A percentile compares a stretch with the other conserved stretches of the same genome.
Conservation (phyloP, 2,113 vertebrate genomes). For the Barnardius zonarius region DNA sequence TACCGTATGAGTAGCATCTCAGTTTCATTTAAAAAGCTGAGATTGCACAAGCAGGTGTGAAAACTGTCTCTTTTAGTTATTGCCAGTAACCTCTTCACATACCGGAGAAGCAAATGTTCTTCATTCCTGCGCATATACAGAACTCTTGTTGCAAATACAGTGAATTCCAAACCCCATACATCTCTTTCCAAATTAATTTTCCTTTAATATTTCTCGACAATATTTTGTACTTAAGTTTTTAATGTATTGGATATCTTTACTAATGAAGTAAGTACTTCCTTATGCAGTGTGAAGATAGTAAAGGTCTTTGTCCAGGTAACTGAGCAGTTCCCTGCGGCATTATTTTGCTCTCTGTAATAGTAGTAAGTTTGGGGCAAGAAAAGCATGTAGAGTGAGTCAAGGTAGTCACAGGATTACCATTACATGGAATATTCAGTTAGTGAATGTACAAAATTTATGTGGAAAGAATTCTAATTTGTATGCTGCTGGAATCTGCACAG, state of each 20-base stretch:
- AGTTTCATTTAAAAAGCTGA: background rate
- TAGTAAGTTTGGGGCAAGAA: background rate
- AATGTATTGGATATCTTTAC: background rate
- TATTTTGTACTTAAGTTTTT: background rate
- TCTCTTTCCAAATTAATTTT: background rate
- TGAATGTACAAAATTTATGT: background rate
- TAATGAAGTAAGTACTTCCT: background rate
- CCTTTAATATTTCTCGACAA: background rate
- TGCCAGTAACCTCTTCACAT: background rate
- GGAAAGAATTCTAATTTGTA: background rate
- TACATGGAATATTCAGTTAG: background rate
- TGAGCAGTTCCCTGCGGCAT: background rate
- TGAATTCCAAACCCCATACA: background rate
- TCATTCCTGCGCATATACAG: rapidly evolving
- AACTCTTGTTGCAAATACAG: background rate
- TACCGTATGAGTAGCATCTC: background rate
- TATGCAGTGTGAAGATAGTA: background rate
- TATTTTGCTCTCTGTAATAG: background rate
- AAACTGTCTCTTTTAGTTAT: background rate
- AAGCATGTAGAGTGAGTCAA: background rate
- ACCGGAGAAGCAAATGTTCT: background rate
- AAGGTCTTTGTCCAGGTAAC: background rate
- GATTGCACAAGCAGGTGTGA: background rate
- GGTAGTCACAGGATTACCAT: background rate
- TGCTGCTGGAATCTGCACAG: background rate